Conservation (phyloP, 2,888 invertebrate species). For the Dasypolia templi region DNA sequence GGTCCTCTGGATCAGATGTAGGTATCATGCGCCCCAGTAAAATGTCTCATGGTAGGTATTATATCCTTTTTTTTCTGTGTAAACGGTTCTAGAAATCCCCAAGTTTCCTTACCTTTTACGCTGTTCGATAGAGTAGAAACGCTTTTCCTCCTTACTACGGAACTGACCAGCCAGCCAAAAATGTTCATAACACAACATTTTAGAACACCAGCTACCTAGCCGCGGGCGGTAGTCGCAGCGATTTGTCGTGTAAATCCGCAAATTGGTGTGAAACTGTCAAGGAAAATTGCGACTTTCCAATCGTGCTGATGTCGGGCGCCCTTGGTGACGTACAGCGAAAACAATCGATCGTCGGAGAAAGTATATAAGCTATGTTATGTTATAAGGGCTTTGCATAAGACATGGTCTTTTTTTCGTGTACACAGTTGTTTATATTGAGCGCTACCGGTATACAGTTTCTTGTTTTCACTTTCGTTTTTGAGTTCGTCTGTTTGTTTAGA, state of each 20-base stretch:
- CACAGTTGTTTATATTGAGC: slow-evolving; percentile 53
- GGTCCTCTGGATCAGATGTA: not conserved
- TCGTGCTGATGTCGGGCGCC: slow-evolving; percentile 60
- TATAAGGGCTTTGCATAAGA: slow-evolving; percentile 47
- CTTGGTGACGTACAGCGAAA: slow-evolving; percentile 75
- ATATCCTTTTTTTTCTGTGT: not conserved
- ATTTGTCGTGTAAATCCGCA: slow-evolving; percentile 79
- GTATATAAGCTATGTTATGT: slow-evolving; percentile 62
- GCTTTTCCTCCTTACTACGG: not conserved
- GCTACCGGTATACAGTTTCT: slow-evolving; percentile 45
- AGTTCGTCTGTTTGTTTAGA: slow-evolving; percentile 44
- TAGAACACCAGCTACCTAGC: slow-evolving; percentile 41
- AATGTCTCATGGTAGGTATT: not conserved
- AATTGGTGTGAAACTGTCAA: slow-evolving; percentile 79
- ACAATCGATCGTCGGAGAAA: slow-evolving; percentile 80
- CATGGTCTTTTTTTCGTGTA: slow-evolving; percentile 36
- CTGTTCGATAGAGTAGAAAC: not conserved
- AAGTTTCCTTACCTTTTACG: not conserved
- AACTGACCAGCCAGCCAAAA: slow-evolving; percentile 23
- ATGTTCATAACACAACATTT: slow-evolving; percentile 8
- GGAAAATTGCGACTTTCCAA: slow-evolving; percentile 73
- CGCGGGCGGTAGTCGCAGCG: slow-evolving; percentile 67
- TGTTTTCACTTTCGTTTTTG: slow-evolving; percentile 59
- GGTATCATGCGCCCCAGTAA: too few relatives aligned
- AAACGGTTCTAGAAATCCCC: not conserved